phyloP scores from a whole-genome alignment of 2,888 invertebrate species.

The Oithona nana region DNA sequence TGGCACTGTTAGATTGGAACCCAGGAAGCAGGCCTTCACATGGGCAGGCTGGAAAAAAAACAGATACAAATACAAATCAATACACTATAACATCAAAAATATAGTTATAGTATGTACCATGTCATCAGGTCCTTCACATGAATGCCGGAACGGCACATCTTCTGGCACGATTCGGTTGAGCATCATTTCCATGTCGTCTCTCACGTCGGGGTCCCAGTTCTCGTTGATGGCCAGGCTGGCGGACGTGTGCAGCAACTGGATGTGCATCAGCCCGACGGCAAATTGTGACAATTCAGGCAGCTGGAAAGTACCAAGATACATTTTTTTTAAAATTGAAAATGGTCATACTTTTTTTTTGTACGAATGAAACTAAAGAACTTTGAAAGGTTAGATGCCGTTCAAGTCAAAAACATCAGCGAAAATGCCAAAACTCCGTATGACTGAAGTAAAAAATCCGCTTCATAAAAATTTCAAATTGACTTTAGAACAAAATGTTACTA shows the following conservation, averaged over 20 bases:
- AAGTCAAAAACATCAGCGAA: too few species aligned
- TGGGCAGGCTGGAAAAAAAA: slow-evolving; percentile 61
- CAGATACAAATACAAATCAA: too few species aligned
- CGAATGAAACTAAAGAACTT: too few species aligned
- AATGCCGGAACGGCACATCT: slow-evolving; percentile 82
- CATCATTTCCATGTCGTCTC: slow-evolving; percentile 97
- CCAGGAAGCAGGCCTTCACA: slow-evolving; percentile 88
- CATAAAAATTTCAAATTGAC: too few species aligned
- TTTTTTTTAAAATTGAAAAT: neutral
- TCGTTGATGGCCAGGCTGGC: slow-evolving; percentile 92
- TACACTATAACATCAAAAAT: too few species aligned
- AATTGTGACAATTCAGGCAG: slow-evolving; percentile 81
- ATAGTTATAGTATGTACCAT: slow-evolving; percentile 65
- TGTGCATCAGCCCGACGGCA: slow-evolving; percentile 83
- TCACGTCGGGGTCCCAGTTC: slow-evolving; percentile 93
- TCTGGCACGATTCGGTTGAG: slow-evolving; percentile 96
- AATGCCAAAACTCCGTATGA: too few species aligned
- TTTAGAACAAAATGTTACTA: too few species aligned
- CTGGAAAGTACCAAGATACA: slow-evolving; percentile 18
- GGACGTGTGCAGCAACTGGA: slow-evolving; percentile 94
- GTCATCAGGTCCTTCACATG: slow-evolving; percentile 94
- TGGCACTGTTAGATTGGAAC: slow-evolving; percentile 83
- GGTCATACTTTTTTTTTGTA: neutral
- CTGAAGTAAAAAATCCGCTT: too few species aligned
- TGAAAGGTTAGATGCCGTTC: too few species aligned